Base-by-base conservation (phyloP, 2,888 invertebrate species). In the Sylvicola cinctus region DNA sequence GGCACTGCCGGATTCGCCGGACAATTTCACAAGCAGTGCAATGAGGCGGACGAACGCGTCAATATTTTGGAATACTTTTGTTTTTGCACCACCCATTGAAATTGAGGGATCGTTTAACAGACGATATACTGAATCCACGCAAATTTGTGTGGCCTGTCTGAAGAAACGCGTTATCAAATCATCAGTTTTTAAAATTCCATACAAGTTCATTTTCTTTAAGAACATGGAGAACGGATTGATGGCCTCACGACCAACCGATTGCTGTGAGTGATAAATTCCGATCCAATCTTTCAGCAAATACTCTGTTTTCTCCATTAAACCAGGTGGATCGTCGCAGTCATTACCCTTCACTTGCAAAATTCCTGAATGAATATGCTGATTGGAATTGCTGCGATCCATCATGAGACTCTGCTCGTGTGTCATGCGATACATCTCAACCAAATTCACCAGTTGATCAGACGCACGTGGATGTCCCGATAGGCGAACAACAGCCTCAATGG, bases 151-250 rank as follows among this genome's bases (percentile, higher is more conserved):
- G 36, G 91, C 90, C 39, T 95, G 72, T 29, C 96, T 74, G 66
- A 99, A 95, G 64, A 98, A 98, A 37, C 95, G 64, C 0, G 93
- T 90, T 40, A 98, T 93, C 49, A 93, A 67, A 50, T 98, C 96
- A 51, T 99, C 98, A 0, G 93, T 91, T 57, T 95, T 95, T 34
- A 95, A 63, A 39, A 98, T 90, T 4, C 98, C 90, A 46, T 87
- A 83, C 47, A 84, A 70, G 54, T 93, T 93, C 91, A 98, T 90
- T 57, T 91, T 83, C 49, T 87, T 87, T 3, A 96, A 90, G 58
- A 95, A 95, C 43, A 84, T 62, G 41, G 83, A 77, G 57, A 96
- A 93, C 28, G 91, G 85, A 56, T 91, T 91, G 1, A 77, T 75
- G 0, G 84, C 72, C 50, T 87, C 87, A 29, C 84, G 73, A 33